These are phyloP conservation scores for Oryctes rhinoceros DNA, from an alignment of 1,140 invertebrate species.

Conservation along the genomic window DNA sequence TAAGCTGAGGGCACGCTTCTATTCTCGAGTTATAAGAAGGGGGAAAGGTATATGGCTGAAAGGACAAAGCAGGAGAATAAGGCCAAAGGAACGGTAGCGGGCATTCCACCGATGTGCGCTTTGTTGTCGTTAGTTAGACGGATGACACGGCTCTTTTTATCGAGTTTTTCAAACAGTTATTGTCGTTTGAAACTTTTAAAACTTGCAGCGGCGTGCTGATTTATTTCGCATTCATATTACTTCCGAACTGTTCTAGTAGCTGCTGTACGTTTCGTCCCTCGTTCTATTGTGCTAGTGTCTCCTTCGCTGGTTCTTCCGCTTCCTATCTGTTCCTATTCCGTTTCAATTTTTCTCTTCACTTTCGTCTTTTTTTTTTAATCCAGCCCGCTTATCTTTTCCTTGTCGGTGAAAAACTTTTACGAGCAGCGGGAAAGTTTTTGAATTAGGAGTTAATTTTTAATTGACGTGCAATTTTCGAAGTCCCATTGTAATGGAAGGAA, in stretches of 20 bases:
- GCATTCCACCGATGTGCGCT: background rate
- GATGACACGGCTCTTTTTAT: constrained; percentile 40
- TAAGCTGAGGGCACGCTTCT: background rate
- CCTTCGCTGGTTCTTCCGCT: background rate
- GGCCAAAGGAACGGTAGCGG: background rate
- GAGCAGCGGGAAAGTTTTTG: constrained; percentile 17
- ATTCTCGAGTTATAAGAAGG: background rate
- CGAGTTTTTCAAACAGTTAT: constrained; percentile 39
- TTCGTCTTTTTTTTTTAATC: background rate
- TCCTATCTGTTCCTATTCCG: constrained; percentile 7
- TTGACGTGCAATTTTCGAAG: constrained; percentile 4
- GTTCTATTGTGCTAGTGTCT: background rate
- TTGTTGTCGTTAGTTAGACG: constrained; percentile 35
- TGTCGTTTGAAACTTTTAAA: constrained; percentile 35
- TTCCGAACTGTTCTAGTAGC: background rate
- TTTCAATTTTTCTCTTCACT: background rate
- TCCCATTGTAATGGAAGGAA: background rate
- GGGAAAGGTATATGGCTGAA: too few species aligned
- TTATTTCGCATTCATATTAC: constrained; percentile 33
- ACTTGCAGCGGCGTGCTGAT: constrained; percentile 14
- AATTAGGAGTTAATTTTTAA: constrained; percentile 37
- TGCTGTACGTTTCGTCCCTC: constrained; percentile 12
- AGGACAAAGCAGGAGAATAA: too few species aligned
- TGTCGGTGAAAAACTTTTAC: background rate
- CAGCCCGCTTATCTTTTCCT: background rate